Conservation (phyloP, 1,140 invertebrate genomes). For the Psix sp. region DNA sequence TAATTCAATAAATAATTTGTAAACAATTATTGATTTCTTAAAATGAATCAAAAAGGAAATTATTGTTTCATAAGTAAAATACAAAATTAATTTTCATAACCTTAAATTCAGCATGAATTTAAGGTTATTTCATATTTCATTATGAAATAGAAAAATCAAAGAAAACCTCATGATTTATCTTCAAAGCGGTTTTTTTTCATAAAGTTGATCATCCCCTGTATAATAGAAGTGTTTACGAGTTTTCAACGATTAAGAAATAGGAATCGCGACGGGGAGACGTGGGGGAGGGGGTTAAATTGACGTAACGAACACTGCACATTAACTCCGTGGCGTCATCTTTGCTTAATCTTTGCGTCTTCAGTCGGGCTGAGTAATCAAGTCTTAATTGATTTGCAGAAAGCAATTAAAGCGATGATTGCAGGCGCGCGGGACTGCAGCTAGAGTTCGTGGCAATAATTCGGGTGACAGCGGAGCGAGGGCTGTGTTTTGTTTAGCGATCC, state of each 20-base stretch:
- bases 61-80: too few species aligned
- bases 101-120: too few species aligned
- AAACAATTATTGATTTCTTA: too few species aligned
- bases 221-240: conserved; percentile 63
- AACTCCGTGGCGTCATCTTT: conserved; percentile 64
- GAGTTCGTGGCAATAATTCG: not conserved
- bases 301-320: conserved; percentile 13
- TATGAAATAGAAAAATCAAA: too few species aligned
- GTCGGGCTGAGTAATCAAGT: conserved; percentile 54
- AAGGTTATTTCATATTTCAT: too few species aligned
- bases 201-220: conserved; percentile 64
- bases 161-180: conserved; percentile 15
- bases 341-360: conserved; percentile 57
- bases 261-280: not conserved
- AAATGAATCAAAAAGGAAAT: too few species aligned
- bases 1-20: too few species aligned
- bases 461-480: not conserved
- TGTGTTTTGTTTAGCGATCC: conserved; percentile 27
- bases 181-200: conserved; percentile 15
- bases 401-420: conserved; percentile 17
- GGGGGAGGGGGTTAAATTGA: conserved; percentile 6
- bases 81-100: too few species aligned
- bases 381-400: conserved; percentile 53
- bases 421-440: not conserved
- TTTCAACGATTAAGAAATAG: conserved; percentile 11